Base-by-base conservation (phyloP, 2,888 invertebrate genomes). In the Drosophila formosana region DNA sequence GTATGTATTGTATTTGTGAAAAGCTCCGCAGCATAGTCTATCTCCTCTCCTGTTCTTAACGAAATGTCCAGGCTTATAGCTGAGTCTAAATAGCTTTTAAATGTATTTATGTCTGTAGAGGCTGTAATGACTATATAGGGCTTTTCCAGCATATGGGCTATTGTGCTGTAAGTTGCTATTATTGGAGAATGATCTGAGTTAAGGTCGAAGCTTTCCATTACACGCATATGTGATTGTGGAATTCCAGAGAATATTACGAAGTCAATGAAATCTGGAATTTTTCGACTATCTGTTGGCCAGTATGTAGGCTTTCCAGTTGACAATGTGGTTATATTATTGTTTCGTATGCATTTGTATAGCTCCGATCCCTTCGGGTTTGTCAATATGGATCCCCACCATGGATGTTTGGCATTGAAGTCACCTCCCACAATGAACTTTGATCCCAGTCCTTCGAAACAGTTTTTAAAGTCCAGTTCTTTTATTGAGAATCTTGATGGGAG, bases 1-100 rank as follows among this genome's bases (percentile, higher is more conserved):
- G 18, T 18, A 18, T 18, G 18, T 18, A 18, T 18, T 18, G 18
- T 18, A 18, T 18, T 18, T 18, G 39, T 34, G 47, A 46, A 18
- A 18, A 18, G 18, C 50, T 13, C 34, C 45, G 51, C 46, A 26
- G 41, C 32, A 43, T 41, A 34, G 41, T 43, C 43, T 49, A 49
- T 49, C 18, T 49, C 49, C 32, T 49, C 49, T 32, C 28, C 58
- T 52, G 58, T 51, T 57, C 46, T 65, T 57, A 65, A 53, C 39
- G 58, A 53, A 41, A 60, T 53, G 9, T 65, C 23, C 3, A 57
- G 51, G 34, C 18, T 43, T 26, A 43, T 41, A 11, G 52, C 39
- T 53, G 18, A 9, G 3, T 52, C 46, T 43, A 26, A 3, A 25
- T 41, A 61, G 53, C 4, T 60, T 53, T 60, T 66, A 46, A 56